Base-by-base conservation (phyloP, 2,888 invertebrate genomes). In the Aspidiotus rigidus region DNA sequence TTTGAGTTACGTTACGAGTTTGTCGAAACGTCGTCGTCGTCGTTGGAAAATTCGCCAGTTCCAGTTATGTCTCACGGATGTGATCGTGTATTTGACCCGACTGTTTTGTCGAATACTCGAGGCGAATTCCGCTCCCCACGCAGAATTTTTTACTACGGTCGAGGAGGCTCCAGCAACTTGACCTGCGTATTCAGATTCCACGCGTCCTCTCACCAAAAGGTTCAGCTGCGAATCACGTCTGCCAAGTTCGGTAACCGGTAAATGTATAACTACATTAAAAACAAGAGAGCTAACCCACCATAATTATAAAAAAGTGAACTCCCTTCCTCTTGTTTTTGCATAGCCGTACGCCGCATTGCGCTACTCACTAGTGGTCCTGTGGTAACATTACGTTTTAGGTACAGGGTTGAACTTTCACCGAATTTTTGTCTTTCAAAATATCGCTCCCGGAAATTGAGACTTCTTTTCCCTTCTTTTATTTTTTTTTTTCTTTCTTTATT, bases 1-100 rank as follows among this genome's bases (percentile, higher is more conserved):
- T 90, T 90, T 77, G 83, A 87, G 55, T 83, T 90, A 7, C 84
- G 88, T 64, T 91, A 90, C 78, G 91, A 91, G 79, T 91, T 91
- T 76, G 88, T 91, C 17, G 89, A 90, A 77, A 82, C 85, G 60
- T 28, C 28, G 28, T 28, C 28, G 28, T 28, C 28, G n/a, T 83
- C 85, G 72, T 84, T 85, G 76, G 86, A 85, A 77, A 86, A 86
- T 0, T 81, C 82, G 72, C 85, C 84, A 70, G 77, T 81, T 72
- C 60, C 62, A 17, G 59, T 69, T 73, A 83, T 84, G 44, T 80
- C 81, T 73, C 85, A 84, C 74, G 83, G 84, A 44, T 86, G 86
- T 76, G 85, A 86, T 76, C 79, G 86, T 69, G 76, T 80, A 28
- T 80, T 80, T 73, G 73, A 75, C 39, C 74, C 77, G n/a, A 7